Conservation (phyloP, 2,888 invertebrate genomes). For the Hypercompe scribonia region DNA sequence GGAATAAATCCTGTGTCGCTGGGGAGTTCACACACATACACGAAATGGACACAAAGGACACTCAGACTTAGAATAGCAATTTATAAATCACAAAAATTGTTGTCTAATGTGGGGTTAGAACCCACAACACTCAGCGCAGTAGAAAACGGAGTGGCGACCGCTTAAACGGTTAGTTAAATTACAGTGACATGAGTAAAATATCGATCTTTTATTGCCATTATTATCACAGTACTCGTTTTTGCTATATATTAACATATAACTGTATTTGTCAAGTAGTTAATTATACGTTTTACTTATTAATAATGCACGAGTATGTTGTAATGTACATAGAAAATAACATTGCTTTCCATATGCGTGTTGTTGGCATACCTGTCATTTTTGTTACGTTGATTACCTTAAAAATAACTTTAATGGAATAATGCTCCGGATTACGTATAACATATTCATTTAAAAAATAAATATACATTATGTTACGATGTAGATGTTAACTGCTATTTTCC, state of each 20-base stretch:
- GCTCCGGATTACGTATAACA: background rate
- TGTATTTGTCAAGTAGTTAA: background rate
- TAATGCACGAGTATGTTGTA: slow-evolving; percentile 1
- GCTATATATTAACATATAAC: background rate
- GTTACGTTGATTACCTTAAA: slow-evolving; percentile 4
- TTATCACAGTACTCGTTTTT: background rate
- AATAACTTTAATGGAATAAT: background rate
- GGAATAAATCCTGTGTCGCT: no score
- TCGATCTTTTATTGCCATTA: background rate
- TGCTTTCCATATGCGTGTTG: slow-evolving; percentile 1
- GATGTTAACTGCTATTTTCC: background rate
- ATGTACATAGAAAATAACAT: slow-evolving; percentile 6
- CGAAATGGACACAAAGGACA: no score
- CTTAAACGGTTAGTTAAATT: background rate
- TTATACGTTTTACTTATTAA: slow-evolving; percentile 9
- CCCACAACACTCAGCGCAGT: no score
- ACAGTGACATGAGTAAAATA: background rate
- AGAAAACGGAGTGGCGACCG: no score
- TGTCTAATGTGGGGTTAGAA: no score
- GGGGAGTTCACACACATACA: no score
- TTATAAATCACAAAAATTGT: no score
- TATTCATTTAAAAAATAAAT: background rate
- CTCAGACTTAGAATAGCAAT: no score
- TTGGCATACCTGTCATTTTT: slow-evolving; percentile 1
- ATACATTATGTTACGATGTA: background rate